Evolutionary conservation across 2,113 vertebrate species (phyloP).

Genomic region (Haemorhous mexicanus): DNA sequence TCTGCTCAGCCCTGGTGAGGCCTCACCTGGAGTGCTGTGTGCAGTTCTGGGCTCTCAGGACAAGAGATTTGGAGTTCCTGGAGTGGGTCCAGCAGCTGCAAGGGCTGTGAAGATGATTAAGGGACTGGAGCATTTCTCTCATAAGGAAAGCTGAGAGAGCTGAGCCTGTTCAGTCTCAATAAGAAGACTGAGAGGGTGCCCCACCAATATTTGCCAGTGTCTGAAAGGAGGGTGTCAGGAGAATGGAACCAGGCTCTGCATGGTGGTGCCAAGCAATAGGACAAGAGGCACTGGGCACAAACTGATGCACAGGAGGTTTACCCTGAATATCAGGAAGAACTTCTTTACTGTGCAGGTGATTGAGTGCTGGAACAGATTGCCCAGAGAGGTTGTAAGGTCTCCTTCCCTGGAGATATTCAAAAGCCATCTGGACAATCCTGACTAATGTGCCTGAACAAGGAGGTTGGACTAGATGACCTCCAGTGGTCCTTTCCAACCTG

Average conservation of each 20-base stretch:
- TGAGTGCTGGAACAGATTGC: background rate
- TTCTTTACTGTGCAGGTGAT: background rate
- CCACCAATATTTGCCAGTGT: background rate
- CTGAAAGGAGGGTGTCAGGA: background rate
- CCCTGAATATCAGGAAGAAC: background rate
- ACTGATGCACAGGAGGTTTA: background rate
- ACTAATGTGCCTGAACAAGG: background rate
- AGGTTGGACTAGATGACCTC: background rate
- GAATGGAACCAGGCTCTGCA: background rate
- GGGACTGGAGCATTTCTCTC: background rate
- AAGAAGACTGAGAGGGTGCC: background rate
- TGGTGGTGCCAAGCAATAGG: background rate
- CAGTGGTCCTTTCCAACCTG: background rate
- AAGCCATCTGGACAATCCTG: background rate
- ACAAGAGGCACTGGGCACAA: background rate
- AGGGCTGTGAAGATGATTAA: background rate
- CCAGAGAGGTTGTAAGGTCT: background rate
- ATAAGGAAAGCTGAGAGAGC: background rate
- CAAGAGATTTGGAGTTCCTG: fast-evolving
- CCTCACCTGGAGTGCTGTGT: fast-evolving
- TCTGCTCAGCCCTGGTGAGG: background rate
- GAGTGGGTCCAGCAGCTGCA: background rate
- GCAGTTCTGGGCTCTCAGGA: background rate
- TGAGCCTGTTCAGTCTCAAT: background rate
- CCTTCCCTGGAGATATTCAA: background rate